phyloP scores from a whole-genome alignment of 2,797 vertebrate species.

The Eremophila alpestris region DNA sequence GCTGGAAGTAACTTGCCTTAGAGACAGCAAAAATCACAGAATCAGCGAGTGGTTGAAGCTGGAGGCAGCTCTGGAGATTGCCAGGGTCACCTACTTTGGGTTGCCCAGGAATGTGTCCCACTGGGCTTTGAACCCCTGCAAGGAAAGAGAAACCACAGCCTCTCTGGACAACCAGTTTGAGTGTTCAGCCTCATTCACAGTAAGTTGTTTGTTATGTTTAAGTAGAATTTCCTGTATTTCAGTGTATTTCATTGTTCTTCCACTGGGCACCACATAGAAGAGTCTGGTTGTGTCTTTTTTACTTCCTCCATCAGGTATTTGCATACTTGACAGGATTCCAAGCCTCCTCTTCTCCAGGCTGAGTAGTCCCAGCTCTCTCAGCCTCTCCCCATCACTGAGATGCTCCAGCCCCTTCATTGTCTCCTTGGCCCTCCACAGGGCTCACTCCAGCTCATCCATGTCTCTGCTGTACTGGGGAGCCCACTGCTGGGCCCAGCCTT shows the following conservation, averaged over 20 bases:
- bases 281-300: neutral
- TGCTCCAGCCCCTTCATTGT: neutral
- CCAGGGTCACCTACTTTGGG: neutral
- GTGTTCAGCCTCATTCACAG: neutral
- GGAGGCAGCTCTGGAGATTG: neutral
- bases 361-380: neutral
- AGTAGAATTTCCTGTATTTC: neutral
- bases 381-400: neutral
- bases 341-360: neutral
- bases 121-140: neutral
- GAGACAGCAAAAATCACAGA: neutral
- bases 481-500: neutral
- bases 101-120: fast-evolving
- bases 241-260: neutral
- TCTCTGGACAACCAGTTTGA: neutral
- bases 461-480: neutral
- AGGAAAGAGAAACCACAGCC: neutral
- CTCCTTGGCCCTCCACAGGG: neutral
- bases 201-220: neutral
- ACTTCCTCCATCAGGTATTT: neutral
- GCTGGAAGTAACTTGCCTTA: neutral
- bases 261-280: neutral
- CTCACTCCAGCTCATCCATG: neutral
- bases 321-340: neutral
- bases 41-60: neutral